Conservation (phyloP, 2,797 vertebrate species). For the Cyprinodon diabolis region DNA sequence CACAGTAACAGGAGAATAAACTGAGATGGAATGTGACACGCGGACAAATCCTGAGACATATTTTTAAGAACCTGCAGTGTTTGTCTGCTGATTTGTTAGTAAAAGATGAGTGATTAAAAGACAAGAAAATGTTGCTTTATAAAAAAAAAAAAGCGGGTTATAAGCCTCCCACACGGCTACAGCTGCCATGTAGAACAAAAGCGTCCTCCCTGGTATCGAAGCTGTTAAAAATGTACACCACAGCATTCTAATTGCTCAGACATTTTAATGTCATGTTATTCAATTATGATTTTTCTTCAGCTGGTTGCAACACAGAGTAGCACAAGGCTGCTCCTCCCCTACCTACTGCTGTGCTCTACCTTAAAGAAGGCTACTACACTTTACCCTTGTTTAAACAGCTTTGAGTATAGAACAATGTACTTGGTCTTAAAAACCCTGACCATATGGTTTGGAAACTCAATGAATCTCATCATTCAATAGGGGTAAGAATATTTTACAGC, state of each 20-base stretch:
- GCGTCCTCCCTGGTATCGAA: neutral
- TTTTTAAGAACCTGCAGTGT: neutral
- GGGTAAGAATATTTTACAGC: no score
- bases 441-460: neutral
- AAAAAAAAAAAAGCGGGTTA: no score
- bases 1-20: slow-evolving; percentile 4
- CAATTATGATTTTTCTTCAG: neutral
- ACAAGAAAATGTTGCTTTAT: neutral
- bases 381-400: neutral
- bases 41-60: neutral
- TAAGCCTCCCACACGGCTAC: no score
- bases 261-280: neutral
- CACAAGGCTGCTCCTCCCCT: no score
- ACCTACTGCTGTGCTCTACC: no score
- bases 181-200: no score
- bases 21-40: neutral
- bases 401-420: neutral
- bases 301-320: neutral
- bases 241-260: neutral
- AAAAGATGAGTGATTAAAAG: neutral
- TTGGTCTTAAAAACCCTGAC: neutral
- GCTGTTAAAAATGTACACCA: no score
- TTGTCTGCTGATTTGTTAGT: neutral
- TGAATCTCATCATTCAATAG: no score
- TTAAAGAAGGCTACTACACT: no score